Base-by-base conservation (phyloP, 2,888 invertebrate species). In the Microplitis deprimator region DNA sequence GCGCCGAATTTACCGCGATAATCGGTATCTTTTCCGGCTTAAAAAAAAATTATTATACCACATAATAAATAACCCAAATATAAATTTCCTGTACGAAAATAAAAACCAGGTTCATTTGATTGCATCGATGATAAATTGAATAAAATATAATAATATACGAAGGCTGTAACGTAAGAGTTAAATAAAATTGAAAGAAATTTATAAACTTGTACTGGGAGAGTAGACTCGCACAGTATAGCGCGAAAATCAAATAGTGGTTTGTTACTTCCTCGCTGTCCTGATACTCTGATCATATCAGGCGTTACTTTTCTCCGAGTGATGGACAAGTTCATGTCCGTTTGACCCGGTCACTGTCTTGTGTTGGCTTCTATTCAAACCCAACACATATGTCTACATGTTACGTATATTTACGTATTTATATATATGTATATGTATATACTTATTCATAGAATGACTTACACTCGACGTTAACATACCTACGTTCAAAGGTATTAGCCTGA, bases 241-340 rank as follows among this genome's bases (percentile, higher is more conserved):
- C 65, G 16, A 40, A 5, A 40, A 38, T 7, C 50, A 50, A 50
- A 1, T 13, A 50, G 50, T 13, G 50, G 29, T 29, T 16, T 61
- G 65, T 17, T 65, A 82, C 83, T 81, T 84, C 79, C 77, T 80
- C 68, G 38, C 77, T 50, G 13, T 68, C 73, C 78, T 84, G 81
- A 61, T 80, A 6, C 69, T 76, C 84, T 83, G 79, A 17, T 80
- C 79, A 13, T 41, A 67, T 78, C 74, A 82, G 82, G 83, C 84
- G 82, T 81, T 80, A 81, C 81, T 83, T 84, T 82, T 82, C 82
- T 83, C 78, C 79, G 79, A 84, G 81, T 84, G 83, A 84, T 81
- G 82, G 84, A 84, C 82, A 84, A 84, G 82, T 82, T 81, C 80
- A 82, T 81, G 79, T 81, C 69, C 20, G 50, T 69, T 69, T 69